Evolutionary conservation across 1,140 invertebrate genomes (phyloP), one percentile per base, ranked within the genome.

Genomic region (Adoxophyes honmai): DNA sequence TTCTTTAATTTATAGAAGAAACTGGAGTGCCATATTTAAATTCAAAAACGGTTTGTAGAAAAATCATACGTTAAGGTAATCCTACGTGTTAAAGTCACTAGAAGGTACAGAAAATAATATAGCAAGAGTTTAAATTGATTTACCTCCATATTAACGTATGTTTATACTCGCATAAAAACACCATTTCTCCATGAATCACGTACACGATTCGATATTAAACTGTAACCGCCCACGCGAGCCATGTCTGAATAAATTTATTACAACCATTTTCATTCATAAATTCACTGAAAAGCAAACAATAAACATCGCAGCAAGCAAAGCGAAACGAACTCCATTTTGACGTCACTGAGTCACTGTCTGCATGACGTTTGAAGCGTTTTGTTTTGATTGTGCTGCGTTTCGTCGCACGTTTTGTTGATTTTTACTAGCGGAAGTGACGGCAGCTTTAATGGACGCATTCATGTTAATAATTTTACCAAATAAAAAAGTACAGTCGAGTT

Each of bases 261-360:
- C 11, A 33, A n/a, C 11, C 42, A 48, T 48, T 48, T 48, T 48
- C 42, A 48, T 48, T 48, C 42, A 48, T 48, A 48, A 48, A 48
- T 48, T 48, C 21, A 48, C 42, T 4, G 42, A 48, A 48, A 48
- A 48, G 3, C 16, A 48, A 48, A 48, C 42, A 48, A 48, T 48
- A 48, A 48, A 48, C 18, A 48, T 48, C 42, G 18, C 42, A 28
- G 21, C 21, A n/a, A n/a, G n/a, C n/a, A n/a, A n/a, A n/a, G n/a
- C n/a, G 21, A 48, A 6, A 28, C 1, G 21, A 48, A 11, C 42
- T 48, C 18, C 18, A 48, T 48, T 48, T 48, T 48, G 42, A 48
- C 42, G 42, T 48, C 10, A 21, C 18, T 28, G 21, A 18, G 15
- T 44, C 16, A 18, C 16, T 48, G 15, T 48, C 42, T 28, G 1